Conservation (phyloP, 2,113 vertebrate species). For the Rhinichthys klamathensis region DNA sequence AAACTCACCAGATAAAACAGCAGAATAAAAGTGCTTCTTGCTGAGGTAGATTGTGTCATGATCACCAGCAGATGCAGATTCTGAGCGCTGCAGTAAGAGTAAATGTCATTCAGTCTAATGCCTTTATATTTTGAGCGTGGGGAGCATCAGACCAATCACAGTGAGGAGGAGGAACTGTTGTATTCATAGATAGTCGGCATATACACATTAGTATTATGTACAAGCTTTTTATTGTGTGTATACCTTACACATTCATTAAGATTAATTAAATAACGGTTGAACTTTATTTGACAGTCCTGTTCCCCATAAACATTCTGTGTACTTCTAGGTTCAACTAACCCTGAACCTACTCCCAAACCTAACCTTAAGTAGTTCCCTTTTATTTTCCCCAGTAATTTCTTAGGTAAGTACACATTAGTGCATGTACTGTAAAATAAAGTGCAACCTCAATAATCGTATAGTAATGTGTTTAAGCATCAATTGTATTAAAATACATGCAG, state of each 20-base stretch:
- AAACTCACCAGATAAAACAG: constrained; percentile 29
- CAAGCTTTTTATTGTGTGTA: neutral
- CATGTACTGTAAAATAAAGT: neutral
- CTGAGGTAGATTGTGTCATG: constrained; percentile 23
- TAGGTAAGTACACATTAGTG: no score
- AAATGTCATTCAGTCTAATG: neutral
- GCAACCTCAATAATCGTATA: no score
- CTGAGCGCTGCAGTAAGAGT: neutral
- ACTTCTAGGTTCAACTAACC: no score
- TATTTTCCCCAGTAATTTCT: neutral
- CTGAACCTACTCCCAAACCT: no score
- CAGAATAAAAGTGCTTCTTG: neutral
- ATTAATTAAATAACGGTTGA: neutral
- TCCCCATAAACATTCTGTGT: no score
- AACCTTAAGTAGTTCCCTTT: no score
- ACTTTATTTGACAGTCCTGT: no score
- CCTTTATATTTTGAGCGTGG: neutral
- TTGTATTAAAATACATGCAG: neutral
- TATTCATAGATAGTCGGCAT: neutral
- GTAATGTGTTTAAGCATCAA: neutral
- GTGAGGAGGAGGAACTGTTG: no score
- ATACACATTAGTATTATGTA: neutral
- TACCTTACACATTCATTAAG: neutral
- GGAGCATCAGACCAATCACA: no score
- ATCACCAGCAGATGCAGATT: neutral